phyloP scores from a whole-genome alignment of 1,140 invertebrate genomes.

The Lasioglossum baleicum region DNA sequence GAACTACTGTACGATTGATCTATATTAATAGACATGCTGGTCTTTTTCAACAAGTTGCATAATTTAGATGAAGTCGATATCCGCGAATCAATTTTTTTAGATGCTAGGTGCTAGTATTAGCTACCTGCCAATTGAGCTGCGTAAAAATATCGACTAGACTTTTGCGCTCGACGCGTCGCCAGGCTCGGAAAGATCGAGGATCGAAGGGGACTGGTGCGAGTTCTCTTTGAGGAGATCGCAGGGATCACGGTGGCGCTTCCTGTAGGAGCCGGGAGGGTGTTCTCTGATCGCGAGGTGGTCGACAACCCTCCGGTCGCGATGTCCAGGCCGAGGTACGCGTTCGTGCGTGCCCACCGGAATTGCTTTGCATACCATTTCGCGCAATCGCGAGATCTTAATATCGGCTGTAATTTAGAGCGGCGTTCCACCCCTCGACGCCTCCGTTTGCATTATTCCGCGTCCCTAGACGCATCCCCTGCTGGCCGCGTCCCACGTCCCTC shows the following conservation, averaged over 20 bases:
- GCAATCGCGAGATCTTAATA: slow-evolving; percentile 78
- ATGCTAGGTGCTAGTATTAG: too few species aligned
- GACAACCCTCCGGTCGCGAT: slow-evolving; percentile 43
- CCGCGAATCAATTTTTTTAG: too few species aligned
- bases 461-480: slow-evolving; percentile 23
- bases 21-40: too few species aligned
- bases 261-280: slow-evolving; percentile 13
- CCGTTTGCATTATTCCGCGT: slow-evolving; percentile 36
- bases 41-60: too few species aligned
- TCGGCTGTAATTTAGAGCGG: slow-evolving; percentile 70
- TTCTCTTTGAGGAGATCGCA: slow-evolving; percentile 61
- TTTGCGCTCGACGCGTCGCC: too few species aligned
- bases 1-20: too few species aligned
- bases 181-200: too few species aligned
- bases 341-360: slow-evolving; percentile 60
- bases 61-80: too few species aligned
- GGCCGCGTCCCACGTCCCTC: neutral
- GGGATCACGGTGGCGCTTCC: slow-evolving; percentile 56
- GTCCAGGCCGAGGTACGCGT: slow-evolving; percentile 20
- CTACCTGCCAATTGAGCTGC: too few species aligned
- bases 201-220: neutral
- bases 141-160: too few species aligned
- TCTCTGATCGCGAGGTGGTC: slow-evolving; percentile 13
- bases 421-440: slow-evolving; percentile 38
- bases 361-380: slow-evolving; percentile 75